Percentiles rank a stretch among this genome's conserved stretches.
phyloP scores from a whole-genome alignment of 2,113 vertebrate species.

The Petromus typicus region DNA sequence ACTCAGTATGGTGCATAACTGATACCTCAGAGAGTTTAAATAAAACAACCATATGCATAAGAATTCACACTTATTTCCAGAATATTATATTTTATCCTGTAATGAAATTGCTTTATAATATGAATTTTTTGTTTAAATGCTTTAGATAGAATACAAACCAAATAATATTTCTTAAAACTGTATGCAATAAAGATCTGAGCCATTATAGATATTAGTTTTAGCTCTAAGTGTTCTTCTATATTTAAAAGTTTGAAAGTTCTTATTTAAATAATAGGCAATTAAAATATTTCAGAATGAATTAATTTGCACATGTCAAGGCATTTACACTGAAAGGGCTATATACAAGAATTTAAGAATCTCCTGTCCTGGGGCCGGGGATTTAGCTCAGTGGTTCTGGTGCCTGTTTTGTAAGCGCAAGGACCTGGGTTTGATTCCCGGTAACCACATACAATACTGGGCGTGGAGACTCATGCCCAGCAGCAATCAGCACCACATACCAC shows the following conservation, averaged over 20 bases:
- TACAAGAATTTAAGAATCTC: conserved; percentile 37
- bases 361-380: too few species aligned
- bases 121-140: conserved; percentile 70
- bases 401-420: too few species aligned
- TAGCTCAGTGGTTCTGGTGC: too few species aligned
- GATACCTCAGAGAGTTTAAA: conserved; percentile 56
- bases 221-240: not conserved
- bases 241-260: conserved; percentile 60
- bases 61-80: conserved; percentile 68
- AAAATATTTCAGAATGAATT: conserved; percentile 53
- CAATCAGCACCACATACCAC: too few species aligned
- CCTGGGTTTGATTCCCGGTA: too few species aligned
- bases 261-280: conserved; percentile 68
- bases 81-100: conserved; percentile 54
- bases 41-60: conserved; percentile 56
- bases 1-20: not conserved
- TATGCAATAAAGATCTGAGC: conserved; percentile 49
- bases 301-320: conserved; percentile 19
- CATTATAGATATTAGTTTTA: conserved; percentile 12
- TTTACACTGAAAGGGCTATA: conserved; percentile 50
- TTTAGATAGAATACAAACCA: conserved; percentile 54
- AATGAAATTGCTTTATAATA: conserved; percentile 61
- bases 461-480: too few species aligned
- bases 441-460: too few species aligned
- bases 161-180: conserved; percentile 60